Conservation (phyloP, 2,888 invertebrate genomes). For the Horisme vitalbata region DNA sequence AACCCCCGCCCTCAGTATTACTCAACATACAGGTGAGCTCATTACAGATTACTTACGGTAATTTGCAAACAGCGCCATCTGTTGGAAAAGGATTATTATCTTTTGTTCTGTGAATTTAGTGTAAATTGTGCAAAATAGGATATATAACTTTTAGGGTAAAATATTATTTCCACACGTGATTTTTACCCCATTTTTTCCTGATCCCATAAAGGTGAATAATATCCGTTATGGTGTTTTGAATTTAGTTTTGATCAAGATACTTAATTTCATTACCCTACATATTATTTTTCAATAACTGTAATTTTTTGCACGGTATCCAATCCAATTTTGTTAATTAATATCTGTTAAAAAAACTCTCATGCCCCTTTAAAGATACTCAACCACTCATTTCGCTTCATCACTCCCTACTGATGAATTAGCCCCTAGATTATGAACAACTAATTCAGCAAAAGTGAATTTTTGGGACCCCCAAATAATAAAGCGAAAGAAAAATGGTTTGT, state of each 20-base stretch:
- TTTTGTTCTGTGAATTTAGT: constrained; percentile 48
- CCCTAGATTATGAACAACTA: constrained; percentile 57
- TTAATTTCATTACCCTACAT: too few relatives aligned
- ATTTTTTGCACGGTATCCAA: too few relatives aligned
- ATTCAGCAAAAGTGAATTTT: constrained; percentile 68
- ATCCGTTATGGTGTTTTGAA: too few relatives aligned
- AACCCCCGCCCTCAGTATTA: constrained; percentile 37
- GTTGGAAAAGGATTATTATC: constrained; percentile 50
- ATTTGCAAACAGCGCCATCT: constrained; percentile 61
- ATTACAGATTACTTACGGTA: constrained; percentile 73
- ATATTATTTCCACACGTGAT: not conserved
- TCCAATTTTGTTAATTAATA: too few relatives aligned
- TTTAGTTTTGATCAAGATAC: too few relatives aligned
- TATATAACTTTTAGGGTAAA: constrained; percentile 5
- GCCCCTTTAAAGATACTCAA: not conserved
- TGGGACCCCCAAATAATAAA: constrained; percentile 57
- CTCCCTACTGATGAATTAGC: constrained; percentile 69
- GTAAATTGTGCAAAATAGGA: constrained; percentile 11
- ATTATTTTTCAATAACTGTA: too few relatives aligned
- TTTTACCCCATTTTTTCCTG: not conserved
- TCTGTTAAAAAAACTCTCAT: too few relatives aligned
- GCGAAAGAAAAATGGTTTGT: constrained; percentile 68
- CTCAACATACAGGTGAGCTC: constrained; percentile 70
- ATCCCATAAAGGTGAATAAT: too few relatives aligned
- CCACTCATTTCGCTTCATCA: constrained; percentile 55